Evolutionary conservation across 64 coral and sea anemone species (phyloP), one percentile per base, ranked within the genome.

Genomic region (Anthopleura sola): DNA sequence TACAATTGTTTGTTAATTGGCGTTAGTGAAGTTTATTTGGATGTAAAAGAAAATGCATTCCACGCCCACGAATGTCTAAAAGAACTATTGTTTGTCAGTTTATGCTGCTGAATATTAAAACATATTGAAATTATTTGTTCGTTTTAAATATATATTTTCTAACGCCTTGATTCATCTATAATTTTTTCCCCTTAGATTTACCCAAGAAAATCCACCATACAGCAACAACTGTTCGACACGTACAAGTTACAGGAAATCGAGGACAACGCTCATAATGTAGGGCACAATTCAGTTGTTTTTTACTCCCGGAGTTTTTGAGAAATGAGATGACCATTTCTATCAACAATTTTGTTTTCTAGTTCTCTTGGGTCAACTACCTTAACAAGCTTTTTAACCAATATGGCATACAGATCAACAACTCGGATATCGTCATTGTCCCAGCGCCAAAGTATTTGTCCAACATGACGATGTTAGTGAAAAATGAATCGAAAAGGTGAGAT

Each of bases 381-480:
- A 84, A 85, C 55, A 90, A n/a, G 21, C 57, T 90, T 46, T 90
- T 90, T 37, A 7, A 44, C 0, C 37, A 40, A 33, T 64, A 90
- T 62, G 75, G 53, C 13, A 51, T 78, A 49, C 38, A 39, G 20
- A 11, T 90, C 0, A 79, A 68, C 54, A 19, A 32, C 20, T 64
- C 81, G 21, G 82, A 90, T 39, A 62, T 44, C 9, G 75, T 85
- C 49, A 60, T 85, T 24, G 82, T 90, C 5, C 68, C 88, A 56
- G 21, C 82, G 26, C 82, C 83, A 4, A 82, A 60, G 54, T 90
- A 85, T 36, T 80, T 90, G 80, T 6, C 17, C 68, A 90, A 90
- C 12, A 90, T 90, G 82, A 55, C 88, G 5, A 55, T 75, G 17
- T 56, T 60, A 75, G 82, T 90, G 0, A 68, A 49, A 75, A 36